Base-by-base conservation (phyloP, 2,797 vertebrate species). In the Acanthurus lineatus region DNA sequence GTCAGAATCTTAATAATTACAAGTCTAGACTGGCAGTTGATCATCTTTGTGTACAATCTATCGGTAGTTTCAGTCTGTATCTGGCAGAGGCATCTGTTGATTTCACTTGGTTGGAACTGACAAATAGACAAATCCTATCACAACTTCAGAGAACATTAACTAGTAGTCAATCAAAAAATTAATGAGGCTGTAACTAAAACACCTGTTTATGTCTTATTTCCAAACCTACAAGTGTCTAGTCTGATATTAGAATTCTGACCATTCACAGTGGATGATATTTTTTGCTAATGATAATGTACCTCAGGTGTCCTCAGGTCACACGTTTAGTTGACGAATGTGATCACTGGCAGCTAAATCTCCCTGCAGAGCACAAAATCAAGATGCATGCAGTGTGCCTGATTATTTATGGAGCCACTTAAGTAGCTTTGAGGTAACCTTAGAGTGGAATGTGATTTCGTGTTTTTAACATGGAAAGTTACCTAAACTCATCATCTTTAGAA, bases 21-120 rank as follows among this genome's bases (percentile, higher is more conserved):
- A 8, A 48, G 28, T 58, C 25, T 32, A 49, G 5, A 44, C 5
- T 22, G 48, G 8, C n/a, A n/a, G 47, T 69, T 48, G 16, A 15
- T 53, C 57, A 44, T 72, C 19, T 15, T 53, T 44, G 7, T n/a
- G 22, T 25, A 22, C 15, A 60, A 22, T 28, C 6, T 19, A 17
- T 45, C 17, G 44, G 20, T 3, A 17, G 17, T 35, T 59, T n/a
- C 9, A 2, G 35, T 49, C 49, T 17, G 48, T 53, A 47, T 73
- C 35, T 52, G 51, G 45, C 53, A 54, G 57, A 53, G 47, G 9
- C 56, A 62, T 61, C 44, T 57, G 61, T 17, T 66, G 48, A 42
- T 61, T 76, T 63, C 69, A 62, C 38, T 76, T 57, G 63, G 35
- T 72, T 76, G 68, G 62, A 38, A 77, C 47, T 71, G 73, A 66